Evolutionary conservation across 2,888 invertebrate genomes (phyloP).

Genomic region (Phoenoteleia sp.): DNA sequence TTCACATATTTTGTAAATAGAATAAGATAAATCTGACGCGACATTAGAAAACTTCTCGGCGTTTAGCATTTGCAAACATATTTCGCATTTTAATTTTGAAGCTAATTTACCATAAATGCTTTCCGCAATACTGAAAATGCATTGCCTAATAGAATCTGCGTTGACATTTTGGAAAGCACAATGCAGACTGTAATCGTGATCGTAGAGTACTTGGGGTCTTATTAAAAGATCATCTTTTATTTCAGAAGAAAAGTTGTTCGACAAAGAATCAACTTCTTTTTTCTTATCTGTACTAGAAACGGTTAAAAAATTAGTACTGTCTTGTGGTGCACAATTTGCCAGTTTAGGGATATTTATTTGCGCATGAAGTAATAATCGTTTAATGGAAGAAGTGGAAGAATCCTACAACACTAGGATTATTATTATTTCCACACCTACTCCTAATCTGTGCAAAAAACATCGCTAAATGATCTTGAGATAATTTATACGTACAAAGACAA

Average conservation of each 20-base stretch:
- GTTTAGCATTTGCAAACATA: background rate
- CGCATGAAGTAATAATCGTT: background rate
- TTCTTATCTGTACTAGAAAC: background rate
- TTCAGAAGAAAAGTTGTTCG: background rate
- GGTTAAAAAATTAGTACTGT: background rate
- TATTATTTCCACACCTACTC: background rate
- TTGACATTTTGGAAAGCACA: background rate
- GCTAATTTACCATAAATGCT: background rate
- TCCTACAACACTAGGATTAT: too few species aligned
- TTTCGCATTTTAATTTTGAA: background rate
- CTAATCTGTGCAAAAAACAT: constrained; percentile 16
- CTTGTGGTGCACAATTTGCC: background rate
- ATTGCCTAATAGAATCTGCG: background rate
- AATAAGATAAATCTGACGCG: background rate
- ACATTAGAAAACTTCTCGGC: background rate
- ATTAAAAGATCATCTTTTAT: background rate
- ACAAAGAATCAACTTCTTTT: background rate
- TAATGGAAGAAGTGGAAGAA: background rate
- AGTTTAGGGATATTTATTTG: background rate
- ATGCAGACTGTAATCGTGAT: background rate
- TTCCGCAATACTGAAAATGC: background rate
- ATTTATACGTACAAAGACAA: constrained; percentile 61
- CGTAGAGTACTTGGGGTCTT: background rate
- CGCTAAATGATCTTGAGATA: constrained; percentile 58
- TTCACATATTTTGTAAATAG: background rate